Evolutionary conservation across 2,888 invertebrate genomes (phyloP).

Genomic region (Pollenia labialis): DNA sequence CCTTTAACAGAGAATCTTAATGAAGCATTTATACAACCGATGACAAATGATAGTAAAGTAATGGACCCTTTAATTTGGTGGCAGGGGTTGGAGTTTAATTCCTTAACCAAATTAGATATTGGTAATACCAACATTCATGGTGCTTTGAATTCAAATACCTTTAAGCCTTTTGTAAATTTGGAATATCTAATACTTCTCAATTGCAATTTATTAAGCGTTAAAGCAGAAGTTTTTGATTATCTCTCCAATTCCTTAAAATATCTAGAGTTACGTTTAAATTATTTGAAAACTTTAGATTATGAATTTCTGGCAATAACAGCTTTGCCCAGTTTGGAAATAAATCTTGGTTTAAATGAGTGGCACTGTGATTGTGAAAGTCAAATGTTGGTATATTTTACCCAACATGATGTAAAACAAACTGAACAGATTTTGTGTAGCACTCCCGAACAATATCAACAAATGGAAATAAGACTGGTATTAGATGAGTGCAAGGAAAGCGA

Average conservation of each 20-base stretch:
- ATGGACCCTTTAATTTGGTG: constrained; percentile 45
- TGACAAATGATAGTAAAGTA: neutral
- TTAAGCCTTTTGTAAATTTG: constrained; percentile 7
- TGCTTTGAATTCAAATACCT: constrained; percentile 13
- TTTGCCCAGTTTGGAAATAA: neutral
- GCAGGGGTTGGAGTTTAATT: neutral
- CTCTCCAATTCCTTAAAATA: constrained; percentile 8
- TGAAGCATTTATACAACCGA: constrained; percentile 17
- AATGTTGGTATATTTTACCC: constrained; percentile 36
- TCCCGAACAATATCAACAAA: constrained; percentile 22
- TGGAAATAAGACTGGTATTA: neutral
- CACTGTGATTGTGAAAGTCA: constrained; percentile 48
- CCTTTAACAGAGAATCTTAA: neutral
- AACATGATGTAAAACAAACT: neutral
- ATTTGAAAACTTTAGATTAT: constrained; percentile 40
- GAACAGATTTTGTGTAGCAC: constrained; percentile 31
- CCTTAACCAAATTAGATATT: constrained; percentile 5
- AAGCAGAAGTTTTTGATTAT: neutral
- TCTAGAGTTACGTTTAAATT: constrained; percentile 47
- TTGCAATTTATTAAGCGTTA: constrained; percentile 38
- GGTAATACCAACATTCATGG: constrained; percentile 49
- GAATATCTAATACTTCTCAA: constrained; percentile 28
- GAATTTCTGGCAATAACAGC: constrained; percentile 2
- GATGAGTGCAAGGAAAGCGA: neutral
- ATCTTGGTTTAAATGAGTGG: constrained; percentile 43